phyloP scores from a whole-genome alignment of 1,140 invertebrate genomes.

The Megalopta genalis region DNA sequence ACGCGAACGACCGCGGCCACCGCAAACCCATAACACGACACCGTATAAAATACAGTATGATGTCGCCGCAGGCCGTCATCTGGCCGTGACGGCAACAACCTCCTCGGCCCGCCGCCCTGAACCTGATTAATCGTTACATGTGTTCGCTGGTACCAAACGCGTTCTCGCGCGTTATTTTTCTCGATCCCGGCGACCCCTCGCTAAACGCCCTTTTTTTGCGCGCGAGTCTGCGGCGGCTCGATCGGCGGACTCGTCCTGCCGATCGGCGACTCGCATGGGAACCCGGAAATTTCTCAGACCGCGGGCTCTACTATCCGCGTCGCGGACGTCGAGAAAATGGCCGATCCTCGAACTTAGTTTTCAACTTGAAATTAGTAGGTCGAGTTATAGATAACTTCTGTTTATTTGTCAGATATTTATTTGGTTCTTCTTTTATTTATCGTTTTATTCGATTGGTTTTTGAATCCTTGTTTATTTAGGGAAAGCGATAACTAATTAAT shows the following conservation, averaged over 20 bases:
- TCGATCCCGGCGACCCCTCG: constrained; percentile 40
- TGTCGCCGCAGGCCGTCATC: constrained; percentile 71
- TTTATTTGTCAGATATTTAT: too few species aligned
- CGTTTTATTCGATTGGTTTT: too few species aligned
- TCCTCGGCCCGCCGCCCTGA: constrained; percentile 64
- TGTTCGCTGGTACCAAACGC: constrained; percentile 58
- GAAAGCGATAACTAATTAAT: too few species aligned
- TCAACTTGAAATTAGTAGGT: too few species aligned
- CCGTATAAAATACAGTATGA: constrained; percentile 73
- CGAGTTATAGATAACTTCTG: too few species aligned
- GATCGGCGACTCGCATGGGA: too few species aligned
- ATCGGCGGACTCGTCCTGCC: not conserved
- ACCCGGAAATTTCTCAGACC: too few species aligned
- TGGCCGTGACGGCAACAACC: constrained; percentile 71
- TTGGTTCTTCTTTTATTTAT: too few species aligned
- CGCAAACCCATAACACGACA: constrained; percentile 73
- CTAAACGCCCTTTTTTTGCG: constrained; percentile 34
- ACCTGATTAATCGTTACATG: constrained; percentile 74
- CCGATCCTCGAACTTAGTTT: too few species aligned
- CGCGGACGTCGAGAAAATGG: too few species aligned
- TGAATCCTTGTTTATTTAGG: too few species aligned
- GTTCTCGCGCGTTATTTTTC: constrained; percentile 63
- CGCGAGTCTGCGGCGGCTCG: constrained; percentile 25
- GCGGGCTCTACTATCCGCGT: too few species aligned
- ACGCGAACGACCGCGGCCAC: constrained; percentile 64